phyloP scores from a whole-genome alignment of 2,797 vertebrate species.

The Cyclopterus lumpus region DNA sequence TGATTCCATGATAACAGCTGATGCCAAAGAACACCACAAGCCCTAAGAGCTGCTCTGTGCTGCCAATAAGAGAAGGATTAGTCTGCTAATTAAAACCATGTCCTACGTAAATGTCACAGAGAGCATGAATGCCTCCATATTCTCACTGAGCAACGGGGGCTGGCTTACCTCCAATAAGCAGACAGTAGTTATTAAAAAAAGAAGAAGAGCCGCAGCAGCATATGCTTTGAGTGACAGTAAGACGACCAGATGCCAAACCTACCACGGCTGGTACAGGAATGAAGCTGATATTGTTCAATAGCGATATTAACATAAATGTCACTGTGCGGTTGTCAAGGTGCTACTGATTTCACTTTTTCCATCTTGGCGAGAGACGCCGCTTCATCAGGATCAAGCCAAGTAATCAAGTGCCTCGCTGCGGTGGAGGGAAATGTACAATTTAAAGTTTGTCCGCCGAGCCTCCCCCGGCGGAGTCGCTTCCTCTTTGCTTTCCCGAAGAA shows the following conservation, averaged over 20 bases:
- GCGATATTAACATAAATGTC: conserved; percentile 51
- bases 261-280: conserved; percentile 10
- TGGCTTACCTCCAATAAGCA: conserved; percentile 21
- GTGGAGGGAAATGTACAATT: conserved; percentile 35
- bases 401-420: conserved; percentile 26
- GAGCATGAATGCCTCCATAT: conserved; percentile 29
- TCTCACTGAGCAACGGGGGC: conserved; percentile 34
- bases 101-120: conserved; percentile 64
- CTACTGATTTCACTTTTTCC: conserved; percentile 24
- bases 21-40: conserved; percentile 25
- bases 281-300: conserved; percentile 41
- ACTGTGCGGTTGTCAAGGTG: conserved; percentile 29
- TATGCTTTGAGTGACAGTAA: conserved; percentile 26
- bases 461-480: not conserved
- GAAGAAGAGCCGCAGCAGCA: not conserved
- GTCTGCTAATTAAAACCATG: conserved; percentile 60
- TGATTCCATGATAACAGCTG: conserved; percentile 31
- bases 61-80: conserved; percentile 54
- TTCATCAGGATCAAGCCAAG: conserved; percentile 29
- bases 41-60: conserved; percentile 21
- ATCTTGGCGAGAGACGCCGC: conserved; percentile 27
- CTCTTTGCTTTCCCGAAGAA: conserved; percentile 34
- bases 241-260: conserved; percentile 29
- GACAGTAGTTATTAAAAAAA: conserved; percentile 43
- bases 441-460: conserved; percentile 36